Conservation (phyloP, 2,113 vertebrate genomes). For the Siniperca knerii region DNA sequence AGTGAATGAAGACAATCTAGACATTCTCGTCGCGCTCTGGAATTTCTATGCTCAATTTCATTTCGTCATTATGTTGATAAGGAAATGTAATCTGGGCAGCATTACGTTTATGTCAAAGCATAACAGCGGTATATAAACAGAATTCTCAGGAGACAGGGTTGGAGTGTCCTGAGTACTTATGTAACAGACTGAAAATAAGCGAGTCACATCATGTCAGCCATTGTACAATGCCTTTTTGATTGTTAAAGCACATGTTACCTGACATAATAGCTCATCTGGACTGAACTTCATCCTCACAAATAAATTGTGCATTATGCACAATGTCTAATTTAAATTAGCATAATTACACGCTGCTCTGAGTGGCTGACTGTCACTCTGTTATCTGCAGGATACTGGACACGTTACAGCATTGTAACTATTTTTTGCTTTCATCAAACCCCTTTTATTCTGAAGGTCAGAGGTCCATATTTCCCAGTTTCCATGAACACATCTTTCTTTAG, state of each 20-base stretch:
- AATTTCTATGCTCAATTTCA: neutral
- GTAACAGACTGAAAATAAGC: neutral
- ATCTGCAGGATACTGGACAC: conserved; percentile 7
- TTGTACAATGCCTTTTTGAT: neutral
- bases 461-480: neutral
- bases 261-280: neutral
- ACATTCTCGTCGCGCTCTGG: neutral
- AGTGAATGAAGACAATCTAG: neutral
- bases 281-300: neutral
- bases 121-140: neutral
- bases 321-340: neutral
- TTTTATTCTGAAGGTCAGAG: neutral
- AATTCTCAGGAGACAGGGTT: neutral
- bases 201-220: neutral
- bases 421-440: neutral
- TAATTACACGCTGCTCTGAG: conserved; percentile 1
- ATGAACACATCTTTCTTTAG: neutral
- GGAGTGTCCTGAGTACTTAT: neutral
- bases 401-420: neutral
- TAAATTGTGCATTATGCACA: neutral
- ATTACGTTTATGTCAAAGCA: neutral
- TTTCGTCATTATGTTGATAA: neutral
- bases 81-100: neutral
- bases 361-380: conserved; percentile 1
- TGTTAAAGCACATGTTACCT: neutral